Base-by-base conservation (phyloP, 2,797 vertebrate species). In the Pteropus rufus region DNA sequence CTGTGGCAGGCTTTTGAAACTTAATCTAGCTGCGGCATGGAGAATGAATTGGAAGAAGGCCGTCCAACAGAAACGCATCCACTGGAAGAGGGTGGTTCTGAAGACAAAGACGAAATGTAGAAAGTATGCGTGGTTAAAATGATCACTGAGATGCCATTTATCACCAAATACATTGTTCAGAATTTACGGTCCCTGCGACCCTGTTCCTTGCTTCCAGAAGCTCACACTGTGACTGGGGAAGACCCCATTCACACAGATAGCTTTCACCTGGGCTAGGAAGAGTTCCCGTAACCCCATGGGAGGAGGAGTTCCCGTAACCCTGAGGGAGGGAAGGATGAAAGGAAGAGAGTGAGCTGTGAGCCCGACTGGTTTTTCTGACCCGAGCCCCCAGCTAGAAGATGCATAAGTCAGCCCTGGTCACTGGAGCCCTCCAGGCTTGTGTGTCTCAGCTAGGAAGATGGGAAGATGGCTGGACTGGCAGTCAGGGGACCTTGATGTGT, bases 291-390 rank as follows among this genome's bases (percentile, higher is more conserved):
- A 46, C 3, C 41, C 60, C n/a, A 3, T 16, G 14, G 36, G 65
- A 6, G 54, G 26, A 29, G 65, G 26, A 29, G 58, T 36, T 36
- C 36, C 36, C 36, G 36, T 36, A 4, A 52, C 94, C 73, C 64
- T 84, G 69, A 87, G 69, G 96, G 76, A 85, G 83, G 73, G 15
- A 76, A 95, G 94, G 96, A 95, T 88, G 94, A 97, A 98, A 97
- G 97, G 93, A 96, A 97, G 97, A 95, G 9, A 93, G 46, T 4
- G 83, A 85, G 77, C 84, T 62, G 10, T 5, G 83, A 85, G 77
- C 84, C 60, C 8, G 31, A 41, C 92, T 94, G 88, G 46, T 3
- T 76, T 64, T 96, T 80, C 93, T 94, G 90, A 83, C 92, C 95
- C 6, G 39, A 92, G 77, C 36, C 92, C 84, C 86, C 29, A 97